Conservation (phyloP, 2,113 vertebrate genomes). For the Pseudorasbora parva region DNA sequence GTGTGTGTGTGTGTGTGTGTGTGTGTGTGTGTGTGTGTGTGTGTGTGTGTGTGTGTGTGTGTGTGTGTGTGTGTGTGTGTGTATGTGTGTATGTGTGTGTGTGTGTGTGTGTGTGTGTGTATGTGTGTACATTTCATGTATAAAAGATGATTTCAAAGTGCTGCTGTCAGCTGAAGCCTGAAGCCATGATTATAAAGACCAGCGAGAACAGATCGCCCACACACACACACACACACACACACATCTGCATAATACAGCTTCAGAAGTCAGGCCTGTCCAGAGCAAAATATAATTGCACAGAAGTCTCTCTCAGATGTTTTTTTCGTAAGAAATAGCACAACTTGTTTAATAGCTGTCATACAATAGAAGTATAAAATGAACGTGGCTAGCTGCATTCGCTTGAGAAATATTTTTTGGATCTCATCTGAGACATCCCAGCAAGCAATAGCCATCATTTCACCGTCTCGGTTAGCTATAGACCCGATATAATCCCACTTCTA, state of each 20-base stretch:
- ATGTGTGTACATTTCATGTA: slow-evolving; percentile 18
- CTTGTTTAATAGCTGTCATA: background rate
- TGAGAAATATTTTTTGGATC: too few relatives aligned
- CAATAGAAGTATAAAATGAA: background rate
- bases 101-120: slow-evolving; percentile 52
- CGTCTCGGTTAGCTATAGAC: too few relatives aligned
- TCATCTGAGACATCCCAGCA: too few relatives aligned
- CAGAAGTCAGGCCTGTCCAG: background rate
- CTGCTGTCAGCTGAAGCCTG: slow-evolving; percentile 10
- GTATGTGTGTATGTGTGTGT: slow-evolving; percentile 42
- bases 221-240: background rate
- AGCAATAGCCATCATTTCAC: too few relatives aligned
- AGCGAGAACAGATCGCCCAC: background rate
- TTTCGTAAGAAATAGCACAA: background rate
- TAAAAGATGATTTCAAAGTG: slow-evolving; percentile 4
- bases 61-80: slow-evolving; percentile 18
- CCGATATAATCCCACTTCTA: too few relatives aligned
- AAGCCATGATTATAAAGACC: slow-evolving; percentile 24
- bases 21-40: slow-evolving; percentile 28
- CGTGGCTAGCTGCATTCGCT: background rate
- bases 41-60: slow-evolving; percentile 54
- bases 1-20: background rate
- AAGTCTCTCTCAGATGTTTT: background rate
- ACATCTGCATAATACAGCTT: slow-evolving; percentile 1
- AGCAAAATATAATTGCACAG: background rate